These are phyloP conservation scores for Hemibagrus guttatus DNA, from an alignment of 2,797 vertebrate species.

Conservation along the genomic window DNA sequence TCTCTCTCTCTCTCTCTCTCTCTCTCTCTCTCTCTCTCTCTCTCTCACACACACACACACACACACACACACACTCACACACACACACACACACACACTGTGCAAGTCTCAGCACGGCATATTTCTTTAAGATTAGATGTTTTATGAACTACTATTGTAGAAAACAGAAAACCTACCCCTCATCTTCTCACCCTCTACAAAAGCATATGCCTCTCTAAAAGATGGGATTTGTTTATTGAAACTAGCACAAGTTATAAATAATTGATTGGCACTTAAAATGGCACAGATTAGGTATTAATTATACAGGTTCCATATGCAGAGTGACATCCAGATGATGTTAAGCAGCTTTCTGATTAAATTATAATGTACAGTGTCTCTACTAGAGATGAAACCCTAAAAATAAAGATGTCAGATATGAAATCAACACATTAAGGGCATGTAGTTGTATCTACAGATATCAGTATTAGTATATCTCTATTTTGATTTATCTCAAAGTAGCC, in stretches of 20 bases:
- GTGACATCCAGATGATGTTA: constrained; percentile 10
- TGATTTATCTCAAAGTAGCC: too few species aligned
- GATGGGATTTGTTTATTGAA: not conserved
- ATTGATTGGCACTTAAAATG: constrained; percentile 7
- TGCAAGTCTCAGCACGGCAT: not conserved
- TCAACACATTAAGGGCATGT: not conserved
- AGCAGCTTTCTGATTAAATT: constrained; percentile 7
- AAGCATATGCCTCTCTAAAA: not conserved
- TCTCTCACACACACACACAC: constrained; percentile 8
- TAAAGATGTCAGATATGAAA: not conserved
- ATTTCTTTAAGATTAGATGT: not conserved
- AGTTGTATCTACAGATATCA: not conserved
- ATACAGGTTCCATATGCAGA: constrained; percentile 19
- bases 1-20: too few species aligned
- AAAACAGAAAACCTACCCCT: not conserved
- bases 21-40: too few species aligned
- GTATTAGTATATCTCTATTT: not conserved
- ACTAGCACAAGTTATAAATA: constrained; percentile 20
- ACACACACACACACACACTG: not conserved
- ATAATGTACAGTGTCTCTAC: not conserved
- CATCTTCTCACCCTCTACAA: not conserved
- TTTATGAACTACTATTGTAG: not conserved
- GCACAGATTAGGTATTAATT: constrained; percentile 24
- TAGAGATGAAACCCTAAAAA: not conserved
- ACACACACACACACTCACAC: not conserved